Evolutionary conservation across 2,888 invertebrate genomes (phyloP).

Genomic region (Tachina fera): DNA sequence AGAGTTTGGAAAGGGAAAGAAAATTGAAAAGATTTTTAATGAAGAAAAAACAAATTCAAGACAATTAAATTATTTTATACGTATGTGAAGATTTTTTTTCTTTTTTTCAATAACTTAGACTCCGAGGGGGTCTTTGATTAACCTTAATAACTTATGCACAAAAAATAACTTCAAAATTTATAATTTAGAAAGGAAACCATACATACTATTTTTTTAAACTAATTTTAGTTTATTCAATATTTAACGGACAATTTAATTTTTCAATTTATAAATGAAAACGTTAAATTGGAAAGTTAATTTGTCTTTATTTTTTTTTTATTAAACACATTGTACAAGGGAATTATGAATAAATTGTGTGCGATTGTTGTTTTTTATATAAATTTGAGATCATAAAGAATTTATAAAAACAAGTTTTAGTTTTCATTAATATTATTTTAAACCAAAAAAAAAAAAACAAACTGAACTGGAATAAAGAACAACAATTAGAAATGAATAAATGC

Average conservation of each 20-base stretch:
- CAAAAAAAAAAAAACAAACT: conserved; percentile 28
- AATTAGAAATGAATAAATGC: conserved; percentile 48
- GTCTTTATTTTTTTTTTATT: background rate
- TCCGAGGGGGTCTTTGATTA: conserved; percentile 66
- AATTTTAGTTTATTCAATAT: background rate
- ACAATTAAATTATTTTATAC: conserved; percentile 38
- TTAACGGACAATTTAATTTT: conserved; percentile 26
- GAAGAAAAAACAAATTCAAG: conserved; percentile 27
- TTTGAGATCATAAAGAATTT: conserved; percentile 32
- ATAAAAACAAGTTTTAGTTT: conserved; percentile 56
- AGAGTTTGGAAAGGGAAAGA: conserved; percentile 6
- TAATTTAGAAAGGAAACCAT: conserved; percentile 47
- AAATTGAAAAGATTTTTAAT: background rate
- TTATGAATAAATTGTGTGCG: conserved; percentile 59
- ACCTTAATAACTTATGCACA: conserved; percentile 42
- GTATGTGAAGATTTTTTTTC: conserved; percentile 8
- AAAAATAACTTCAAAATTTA: conserved; percentile 23
- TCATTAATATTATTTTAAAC: conserved; percentile 64
- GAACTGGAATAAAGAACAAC: conserved; percentile 38
- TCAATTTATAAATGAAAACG: conserved; percentile 26
- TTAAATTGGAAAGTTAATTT: conserved; percentile 58
- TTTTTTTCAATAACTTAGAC: conserved; percentile 1
- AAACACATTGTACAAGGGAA: conserved; percentile 35
- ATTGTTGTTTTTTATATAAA: conserved; percentile 43
- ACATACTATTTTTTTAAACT: conserved; percentile 1